Evolutionary conservation across 2,797 vertebrate genomes (phyloP).

Genomic region (Muscicapa striata): DNA sequence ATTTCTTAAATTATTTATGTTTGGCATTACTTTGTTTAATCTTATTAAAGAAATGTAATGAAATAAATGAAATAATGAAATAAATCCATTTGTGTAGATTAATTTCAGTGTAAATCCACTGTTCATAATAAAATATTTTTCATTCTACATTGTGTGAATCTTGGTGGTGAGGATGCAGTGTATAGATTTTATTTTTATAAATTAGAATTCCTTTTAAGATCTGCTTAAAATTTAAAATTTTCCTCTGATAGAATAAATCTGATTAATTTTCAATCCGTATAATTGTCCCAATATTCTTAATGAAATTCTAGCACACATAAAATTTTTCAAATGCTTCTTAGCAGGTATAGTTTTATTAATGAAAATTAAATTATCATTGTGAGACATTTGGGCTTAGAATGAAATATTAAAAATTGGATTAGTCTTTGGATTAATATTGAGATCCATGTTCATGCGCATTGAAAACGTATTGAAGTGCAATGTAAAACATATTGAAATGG

Average conservation of each 20-base stretch:
- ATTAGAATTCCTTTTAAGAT: neutral
- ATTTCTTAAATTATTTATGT: neutral
- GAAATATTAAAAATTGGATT: neutral
- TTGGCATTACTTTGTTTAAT: neutral
- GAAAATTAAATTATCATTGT: neutral
- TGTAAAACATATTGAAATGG: neutral
- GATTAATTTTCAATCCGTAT: neutral
- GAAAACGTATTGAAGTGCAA: neutral
- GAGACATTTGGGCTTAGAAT: neutral
- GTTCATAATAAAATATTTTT: neutral
- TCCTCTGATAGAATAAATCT: neutral
- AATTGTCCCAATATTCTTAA: neutral
- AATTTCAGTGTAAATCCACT: neutral
- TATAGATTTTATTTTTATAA: neutral
- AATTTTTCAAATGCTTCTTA: neutral
- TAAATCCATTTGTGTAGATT: neutral
- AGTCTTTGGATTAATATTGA: neutral
- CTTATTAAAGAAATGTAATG: neutral
- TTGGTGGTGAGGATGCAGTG: neutral
- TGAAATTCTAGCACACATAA: neutral
- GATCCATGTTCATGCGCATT: neutral
- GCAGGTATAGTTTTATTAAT: neutral
- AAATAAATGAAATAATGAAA: neutral
- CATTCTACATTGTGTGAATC: neutral
- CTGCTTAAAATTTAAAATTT: neutral